Conservation (phyloP, 2,888 invertebrate genomes). For the Scotopteryx bipunctaria region DNA sequence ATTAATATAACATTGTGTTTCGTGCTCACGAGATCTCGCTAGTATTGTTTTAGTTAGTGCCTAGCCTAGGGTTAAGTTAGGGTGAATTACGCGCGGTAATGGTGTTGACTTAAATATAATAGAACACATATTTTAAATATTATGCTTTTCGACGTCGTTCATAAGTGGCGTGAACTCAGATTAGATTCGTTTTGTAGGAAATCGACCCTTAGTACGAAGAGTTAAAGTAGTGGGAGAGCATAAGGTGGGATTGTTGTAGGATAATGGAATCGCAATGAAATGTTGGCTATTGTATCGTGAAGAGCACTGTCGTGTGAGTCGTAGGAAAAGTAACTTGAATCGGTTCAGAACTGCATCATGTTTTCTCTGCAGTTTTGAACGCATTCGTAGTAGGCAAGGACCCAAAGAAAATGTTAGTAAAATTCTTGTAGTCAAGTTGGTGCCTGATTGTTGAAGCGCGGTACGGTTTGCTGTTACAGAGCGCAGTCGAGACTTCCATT, state of each 20-base stretch:
- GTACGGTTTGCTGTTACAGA: constrained; percentile 52
- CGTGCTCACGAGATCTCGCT: constrained; percentile 82
- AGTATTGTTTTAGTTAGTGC: constrained; percentile 80
- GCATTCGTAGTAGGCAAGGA: constrained; percentile 45
- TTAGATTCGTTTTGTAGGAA: constrained; percentile 57
- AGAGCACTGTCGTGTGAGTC: constrained; percentile 34
- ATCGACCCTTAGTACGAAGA: constrained; percentile 48
- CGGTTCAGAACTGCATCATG: constrained; percentile 38
- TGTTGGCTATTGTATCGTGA: constrained; percentile 24
- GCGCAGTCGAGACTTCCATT: constrained; percentile 58
- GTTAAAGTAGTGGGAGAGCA: constrained; percentile 44
- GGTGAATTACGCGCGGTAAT: constrained; percentile 61
- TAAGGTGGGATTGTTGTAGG: constrained; percentile 42
- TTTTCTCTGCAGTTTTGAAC: constrained; percentile 36
- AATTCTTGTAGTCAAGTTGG: constrained; percentile 77
- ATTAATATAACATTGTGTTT: constrained; percentile 69
- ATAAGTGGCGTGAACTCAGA: constrained; percentile 41
- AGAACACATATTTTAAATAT: constrained; percentile 53
- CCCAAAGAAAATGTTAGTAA: constrained; percentile 70
- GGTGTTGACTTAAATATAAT: constrained; percentile 48
- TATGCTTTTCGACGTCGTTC: constrained; percentile 51
- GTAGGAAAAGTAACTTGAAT: constrained; percentile 40
- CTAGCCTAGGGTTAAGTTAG: constrained; percentile 75
- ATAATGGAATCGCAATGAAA: constrained; percentile 19
- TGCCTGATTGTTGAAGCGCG: constrained; percentile 71